Evolutionary conservation across 2,888 invertebrate genomes (phyloP), one percentile per base, ranked within the genome.

Genomic region (Allophyes oxyacanthae): DNA sequence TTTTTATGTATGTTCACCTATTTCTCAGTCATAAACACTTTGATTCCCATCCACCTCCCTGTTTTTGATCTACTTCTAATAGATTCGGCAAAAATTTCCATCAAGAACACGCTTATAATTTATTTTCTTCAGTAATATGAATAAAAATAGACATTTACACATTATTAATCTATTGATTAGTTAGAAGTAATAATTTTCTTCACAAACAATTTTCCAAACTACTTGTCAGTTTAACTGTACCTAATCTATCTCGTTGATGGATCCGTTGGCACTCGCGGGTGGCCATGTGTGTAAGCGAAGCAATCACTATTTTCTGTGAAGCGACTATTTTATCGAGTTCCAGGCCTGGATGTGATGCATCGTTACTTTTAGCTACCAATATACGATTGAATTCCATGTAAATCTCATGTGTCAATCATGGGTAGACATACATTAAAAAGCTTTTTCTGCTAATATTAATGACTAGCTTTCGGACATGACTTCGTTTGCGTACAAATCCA

Each of bases 301-400:
- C 63, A 56, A 72, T 73, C 57, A 75, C 62, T 66, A 70, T 70
- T 76, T 64, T 73, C 61, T 62, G 54, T 63, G 40, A 56, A 60
- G 53, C 64, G 54, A 63, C 61, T 71, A 65, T 67, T 76, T 77
- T 74, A 76, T 75, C 70, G 53, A 52, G 44, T 64, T 70, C 59
- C 64, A 49, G 61, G 59, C 46, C 34, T 60, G 49, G 37, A 58
- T 51, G 67, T 77, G 79, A 79, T 67, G 81, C 81, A 80, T 66
- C 44, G 65, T 66, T 75, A 66, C 68, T 72, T 73, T 61, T 53
- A 70, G 55, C 54, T 50, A 7, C 45, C 14, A 28, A 46, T 11
- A 20, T n/a, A n/a, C n/a, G n/a, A n/a, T 61, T 48, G 30, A 44
- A 56, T 56, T 51, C 46, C 2, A 51, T 68, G 56, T 10, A 44